A percentile compares a stretch with the other conserved stretches of the same genome.
phyloP scores from a whole-genome alignment of 2,888 invertebrate genomes.

The Eristalis arbustorum region DNA sequence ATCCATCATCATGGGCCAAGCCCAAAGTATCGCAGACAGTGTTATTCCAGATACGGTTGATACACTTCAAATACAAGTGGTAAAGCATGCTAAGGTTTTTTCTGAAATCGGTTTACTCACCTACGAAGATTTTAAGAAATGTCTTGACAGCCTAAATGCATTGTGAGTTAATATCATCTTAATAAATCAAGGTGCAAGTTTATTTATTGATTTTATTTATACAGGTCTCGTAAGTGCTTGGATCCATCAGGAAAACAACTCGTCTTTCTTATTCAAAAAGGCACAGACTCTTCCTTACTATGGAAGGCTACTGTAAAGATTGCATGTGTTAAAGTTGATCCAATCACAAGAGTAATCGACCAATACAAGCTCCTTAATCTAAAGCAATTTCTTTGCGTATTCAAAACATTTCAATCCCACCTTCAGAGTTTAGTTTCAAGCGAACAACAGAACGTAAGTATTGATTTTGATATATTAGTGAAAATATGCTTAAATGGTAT shows the following conservation, averaged over 20 bases:
- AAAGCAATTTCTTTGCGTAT: constrained; percentile 84
- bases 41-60: constrained; percentile 74
- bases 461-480: not conserved
- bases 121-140: constrained; percentile 83
- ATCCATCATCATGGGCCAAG: constrained; percentile 73
- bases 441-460: constrained; percentile 75
- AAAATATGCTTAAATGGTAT: not conserved
- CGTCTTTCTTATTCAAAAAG: constrained; percentile 84
- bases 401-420: constrained; percentile 82
- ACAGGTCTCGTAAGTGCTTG: constrained; percentile 83
- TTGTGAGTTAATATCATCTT: constrained; percentile 81
- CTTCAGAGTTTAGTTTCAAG: constrained; percentile 77
- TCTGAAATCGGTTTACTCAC: constrained; percentile 80
- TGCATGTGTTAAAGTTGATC: constrained; percentile 84
- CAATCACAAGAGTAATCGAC: constrained; percentile 81
- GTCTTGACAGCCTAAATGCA: constrained; percentile 83
- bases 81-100: constrained; percentile 79
- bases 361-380: constrained; percentile 83
- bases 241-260: constrained; percentile 84
- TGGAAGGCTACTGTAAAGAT: constrained; percentile 87
- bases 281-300: constrained; percentile 83
- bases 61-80: constrained; percentile 74
- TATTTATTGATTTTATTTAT: not conserved
- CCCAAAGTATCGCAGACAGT: constrained; percentile 73
- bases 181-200: not conserved